Conservation (phyloP, 2,797 vertebrate species). For the Glossophaga mutica region DNA sequence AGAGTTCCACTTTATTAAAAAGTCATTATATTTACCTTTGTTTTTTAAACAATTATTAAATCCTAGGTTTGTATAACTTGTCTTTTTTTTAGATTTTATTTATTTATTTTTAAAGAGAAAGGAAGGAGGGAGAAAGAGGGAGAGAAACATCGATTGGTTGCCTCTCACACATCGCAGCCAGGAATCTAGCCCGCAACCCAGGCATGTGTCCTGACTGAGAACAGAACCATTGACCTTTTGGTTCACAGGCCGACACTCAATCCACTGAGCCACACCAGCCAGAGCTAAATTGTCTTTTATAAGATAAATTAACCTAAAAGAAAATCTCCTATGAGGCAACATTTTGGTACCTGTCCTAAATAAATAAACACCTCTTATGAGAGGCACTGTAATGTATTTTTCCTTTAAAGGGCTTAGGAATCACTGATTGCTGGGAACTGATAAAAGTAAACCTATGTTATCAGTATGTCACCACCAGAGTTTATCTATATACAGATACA, state of each 20-base stretch:
- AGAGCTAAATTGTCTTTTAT: neutral
- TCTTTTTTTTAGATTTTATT: neutral
- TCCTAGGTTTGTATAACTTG: neutral
- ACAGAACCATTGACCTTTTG: too few species aligned
- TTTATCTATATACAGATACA: neutral
- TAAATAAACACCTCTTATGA: neutral
- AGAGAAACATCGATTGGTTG: too few species aligned
- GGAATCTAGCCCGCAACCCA: too few species aligned
- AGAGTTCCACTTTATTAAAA: neutral
- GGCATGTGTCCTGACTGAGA: too few species aligned
- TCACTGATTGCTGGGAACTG: neutral
- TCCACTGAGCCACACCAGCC: too few species aligned
- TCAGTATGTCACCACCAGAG: neutral
- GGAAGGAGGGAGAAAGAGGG: too few species aligned
- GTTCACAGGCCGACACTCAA: too few species aligned
- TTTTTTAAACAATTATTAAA: neutral
- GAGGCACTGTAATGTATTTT: neutral
- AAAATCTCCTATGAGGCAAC: neutral
- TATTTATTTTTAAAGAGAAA: too few species aligned
- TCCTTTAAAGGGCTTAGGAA: neutral
- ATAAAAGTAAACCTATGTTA: neutral
- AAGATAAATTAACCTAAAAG: neutral
- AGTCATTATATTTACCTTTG: neutral
- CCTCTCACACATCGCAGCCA: too few species aligned
- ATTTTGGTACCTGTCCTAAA: neutral